A percentile compares a stretch with the other conserved stretches of the same genome.
Conservation (phyloP, 2,888 invertebrate species). For the Dryadula phaetusa region DNA sequence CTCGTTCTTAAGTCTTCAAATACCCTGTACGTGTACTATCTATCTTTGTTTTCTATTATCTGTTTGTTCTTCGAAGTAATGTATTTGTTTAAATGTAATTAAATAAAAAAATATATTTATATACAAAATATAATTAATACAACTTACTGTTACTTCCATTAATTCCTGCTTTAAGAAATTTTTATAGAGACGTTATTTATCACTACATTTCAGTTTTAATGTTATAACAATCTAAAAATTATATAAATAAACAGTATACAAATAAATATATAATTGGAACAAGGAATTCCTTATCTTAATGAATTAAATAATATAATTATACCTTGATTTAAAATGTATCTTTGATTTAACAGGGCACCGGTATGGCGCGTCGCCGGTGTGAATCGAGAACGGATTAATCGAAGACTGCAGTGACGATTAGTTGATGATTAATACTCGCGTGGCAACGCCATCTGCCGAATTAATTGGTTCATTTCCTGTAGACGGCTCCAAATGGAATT, state of each 20-base stretch:
- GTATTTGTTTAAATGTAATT: neutral
- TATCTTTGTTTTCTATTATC: conserved; percentile 58
- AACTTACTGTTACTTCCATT: too few relatives aligned
- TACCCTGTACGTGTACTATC: conserved; percentile 50
- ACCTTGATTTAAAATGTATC: neutral
- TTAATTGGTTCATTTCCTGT: conserved; percentile 84
- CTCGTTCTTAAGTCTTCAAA: conserved; percentile 72
- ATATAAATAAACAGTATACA: too few relatives aligned
- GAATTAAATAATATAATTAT: neutral
- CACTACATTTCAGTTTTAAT: too few relatives aligned
- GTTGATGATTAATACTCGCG: conserved; percentile 83
- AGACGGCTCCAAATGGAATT: conserved; percentile 81
- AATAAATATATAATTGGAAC: too few relatives aligned
- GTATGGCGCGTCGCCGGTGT: conserved; percentile 51
- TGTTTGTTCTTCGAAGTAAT: conserved; percentile 48
- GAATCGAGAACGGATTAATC: conserved; percentile 74
- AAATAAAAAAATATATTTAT: neutral
- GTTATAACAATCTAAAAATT: too few relatives aligned
- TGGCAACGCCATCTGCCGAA: conserved; percentile 83
- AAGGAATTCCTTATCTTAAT: too few relatives aligned
- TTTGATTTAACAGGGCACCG: conserved; percentile 20
- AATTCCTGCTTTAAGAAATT: too few relatives aligned
- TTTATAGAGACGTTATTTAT: too few relatives aligned
- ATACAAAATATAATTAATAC: neutral
- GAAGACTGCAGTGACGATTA: conserved; percentile 84